Conservation (phyloP, 1,140 invertebrate species). For the Drosophila subobscura region DNA sequence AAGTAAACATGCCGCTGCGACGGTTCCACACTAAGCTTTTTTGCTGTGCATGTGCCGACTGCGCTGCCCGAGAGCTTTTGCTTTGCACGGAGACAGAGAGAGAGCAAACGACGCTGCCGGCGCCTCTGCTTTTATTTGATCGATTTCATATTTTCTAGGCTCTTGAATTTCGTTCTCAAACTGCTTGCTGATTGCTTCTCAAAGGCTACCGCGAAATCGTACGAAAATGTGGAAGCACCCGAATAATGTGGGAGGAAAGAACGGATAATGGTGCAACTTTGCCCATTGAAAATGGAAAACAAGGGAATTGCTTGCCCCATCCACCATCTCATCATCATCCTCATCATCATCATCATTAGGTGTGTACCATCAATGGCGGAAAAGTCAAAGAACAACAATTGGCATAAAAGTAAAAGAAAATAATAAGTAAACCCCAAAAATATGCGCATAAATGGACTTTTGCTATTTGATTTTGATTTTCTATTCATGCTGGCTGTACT, state of each 20-base stretch:
- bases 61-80: too few relatives aligned
- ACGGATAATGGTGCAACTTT: constrained; percentile 61
- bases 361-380: constrained; percentile 14
- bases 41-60: too few relatives aligned
- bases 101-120: too few relatives aligned
- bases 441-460: constrained; percentile 74
- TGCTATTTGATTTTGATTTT: constrained; percentile 56
- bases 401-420: constrained; percentile 51
- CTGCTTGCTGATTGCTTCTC: not conserved
- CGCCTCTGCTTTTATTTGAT: too few relatives aligned
- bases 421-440: constrained; percentile 62
- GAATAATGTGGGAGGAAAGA: constrained; percentile 6
- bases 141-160: not conserved
- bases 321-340: constrained; percentile 12
- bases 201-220: constrained; percentile 14
- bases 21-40: too few relatives aligned
- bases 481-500: constrained; percentile 25
- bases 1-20: too few relatives aligned
- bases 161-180: not conserved
- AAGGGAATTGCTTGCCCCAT: constrained; percentile 32
- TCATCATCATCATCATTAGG: constrained; percentile 22
- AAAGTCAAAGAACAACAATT: constrained; percentile 18
- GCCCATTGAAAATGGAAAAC: constrained; percentile 48
- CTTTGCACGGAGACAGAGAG: too few relatives aligned
- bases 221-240: not conserved